Evolutionary conservation across 2,113 vertebrate species (phyloP).

Genomic region (Thermophis baileyi): DNA sequence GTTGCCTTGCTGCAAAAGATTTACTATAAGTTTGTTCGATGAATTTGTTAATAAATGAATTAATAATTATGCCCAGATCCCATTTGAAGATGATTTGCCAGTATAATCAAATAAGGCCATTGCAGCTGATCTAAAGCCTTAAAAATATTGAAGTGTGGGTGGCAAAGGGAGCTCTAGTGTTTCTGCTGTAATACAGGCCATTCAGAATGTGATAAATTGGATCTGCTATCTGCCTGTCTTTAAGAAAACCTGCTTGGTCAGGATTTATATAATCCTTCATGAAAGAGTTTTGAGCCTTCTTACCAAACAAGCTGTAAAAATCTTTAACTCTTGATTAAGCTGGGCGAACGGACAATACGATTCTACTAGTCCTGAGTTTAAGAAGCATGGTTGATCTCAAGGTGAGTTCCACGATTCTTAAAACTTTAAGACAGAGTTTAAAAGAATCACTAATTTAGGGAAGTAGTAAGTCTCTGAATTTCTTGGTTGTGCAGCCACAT

Average conservation of each 20-base stretch:
- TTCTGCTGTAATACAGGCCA: neutral
- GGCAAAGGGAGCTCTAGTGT: neutral
- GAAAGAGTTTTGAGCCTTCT: neutral
- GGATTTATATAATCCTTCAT: neutral
- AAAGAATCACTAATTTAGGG: neutral
- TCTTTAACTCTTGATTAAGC: neutral
- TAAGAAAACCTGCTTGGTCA: neutral
- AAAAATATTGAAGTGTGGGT: neutral
- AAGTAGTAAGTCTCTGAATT: neutral
- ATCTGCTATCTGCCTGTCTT: neutral
- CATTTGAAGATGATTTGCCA: neutral
- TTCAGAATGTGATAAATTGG: neutral
- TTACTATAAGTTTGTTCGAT: neutral
- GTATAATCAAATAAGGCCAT: neutral
- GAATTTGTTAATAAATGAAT: neutral
- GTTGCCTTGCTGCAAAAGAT: neutral
- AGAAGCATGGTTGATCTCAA: neutral
- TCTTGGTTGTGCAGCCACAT: neutral
- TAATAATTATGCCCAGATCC: neutral
- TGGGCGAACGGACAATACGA: neutral
- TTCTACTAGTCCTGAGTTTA: neutral
- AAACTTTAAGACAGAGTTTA: neutral
- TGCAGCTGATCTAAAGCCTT: neutral
- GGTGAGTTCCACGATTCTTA: neutral
- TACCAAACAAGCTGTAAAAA: neutral